Evolutionary conservation across 2,797 vertebrate species (phyloP).

Genomic region (Philypnodon macrostomus): DNA sequence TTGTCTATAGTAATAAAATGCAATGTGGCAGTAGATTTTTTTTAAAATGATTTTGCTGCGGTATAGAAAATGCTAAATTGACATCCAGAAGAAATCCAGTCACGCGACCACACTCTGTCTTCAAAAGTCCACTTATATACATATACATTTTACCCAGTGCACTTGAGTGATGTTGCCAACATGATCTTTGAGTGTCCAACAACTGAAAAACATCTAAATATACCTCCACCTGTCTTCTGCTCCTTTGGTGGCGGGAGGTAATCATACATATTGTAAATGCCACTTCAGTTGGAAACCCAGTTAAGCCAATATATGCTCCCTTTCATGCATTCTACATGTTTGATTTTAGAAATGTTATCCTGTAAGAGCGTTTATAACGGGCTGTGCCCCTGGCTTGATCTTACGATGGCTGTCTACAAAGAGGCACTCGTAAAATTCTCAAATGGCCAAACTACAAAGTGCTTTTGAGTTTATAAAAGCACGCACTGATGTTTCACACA

Average conservation of each 20-base stretch:
- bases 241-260: not conserved
- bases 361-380: not conserved
- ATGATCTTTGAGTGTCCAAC: conserved; percentile 5
- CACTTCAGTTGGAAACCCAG: not conserved
- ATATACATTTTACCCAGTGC: no score
- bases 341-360: conserved; percentile 2
- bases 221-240: conserved; percentile 19
- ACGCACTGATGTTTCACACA: conserved; percentile 24
- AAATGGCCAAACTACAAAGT: conserved; percentile 30
- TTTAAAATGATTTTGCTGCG: no score
- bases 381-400: conserved; percentile 2
- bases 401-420: not conserved
- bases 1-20: no score
- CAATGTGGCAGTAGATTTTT: no score
- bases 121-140: no score
- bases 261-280: not conserved
- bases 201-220: conserved; percentile 16
- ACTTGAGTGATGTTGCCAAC: conserved; percentile 8
- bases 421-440: conserved; percentile 15
- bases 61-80: no score
- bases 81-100: no score
- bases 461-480: conserved; percentile 7
- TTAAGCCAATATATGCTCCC: not conserved
- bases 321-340: not conserved
- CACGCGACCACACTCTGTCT: no score